These are phyloP conservation scores for Zosterops hypoxanthus DNA, from an alignment of 2,113 vertebrate species.

Conservation along the genomic window DNA sequence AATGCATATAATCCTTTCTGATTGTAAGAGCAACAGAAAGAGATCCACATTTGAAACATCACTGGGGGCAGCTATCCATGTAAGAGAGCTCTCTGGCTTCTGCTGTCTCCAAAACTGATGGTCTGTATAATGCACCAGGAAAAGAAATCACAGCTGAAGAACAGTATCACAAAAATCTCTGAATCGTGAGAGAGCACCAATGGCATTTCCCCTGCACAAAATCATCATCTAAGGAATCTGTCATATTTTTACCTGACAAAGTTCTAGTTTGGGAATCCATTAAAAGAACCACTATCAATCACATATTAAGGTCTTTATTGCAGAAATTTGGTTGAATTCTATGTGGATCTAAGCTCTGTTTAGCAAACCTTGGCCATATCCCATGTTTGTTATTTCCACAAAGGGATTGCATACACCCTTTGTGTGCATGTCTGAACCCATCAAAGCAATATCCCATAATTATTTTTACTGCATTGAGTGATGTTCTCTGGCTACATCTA, in stretches of 20 bases:
- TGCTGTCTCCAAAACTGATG: neutral
- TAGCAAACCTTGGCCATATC: neutral
- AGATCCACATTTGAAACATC: neutral
- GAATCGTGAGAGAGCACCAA: fast-evolving
- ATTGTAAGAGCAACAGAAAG: neutral
- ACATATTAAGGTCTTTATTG: neutral
- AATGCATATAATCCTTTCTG: neutral
- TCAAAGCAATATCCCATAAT: neutral
- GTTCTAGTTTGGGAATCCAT: neutral
- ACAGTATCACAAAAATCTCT: neutral
- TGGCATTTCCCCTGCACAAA: neutral
- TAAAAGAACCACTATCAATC: neutral
- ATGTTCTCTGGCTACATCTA: neutral
- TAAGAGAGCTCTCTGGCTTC: neutral
- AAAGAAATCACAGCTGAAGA: neutral
- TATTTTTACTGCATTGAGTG: neutral
- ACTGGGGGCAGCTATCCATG: neutral
- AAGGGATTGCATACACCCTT: neutral
- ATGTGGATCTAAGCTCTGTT: neutral
- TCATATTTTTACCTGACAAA: neutral
- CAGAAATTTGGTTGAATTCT: neutral
- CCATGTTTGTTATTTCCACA: neutral
- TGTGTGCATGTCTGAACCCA: neutral
- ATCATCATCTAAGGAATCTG: neutral
- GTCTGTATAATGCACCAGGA: neutral